Percentiles rank a stretch among this genome's conserved stretches.
phyloP scores from a whole-genome alignment of 2,113 vertebrate species.

The Campylomormyrus tamandua region DNA sequence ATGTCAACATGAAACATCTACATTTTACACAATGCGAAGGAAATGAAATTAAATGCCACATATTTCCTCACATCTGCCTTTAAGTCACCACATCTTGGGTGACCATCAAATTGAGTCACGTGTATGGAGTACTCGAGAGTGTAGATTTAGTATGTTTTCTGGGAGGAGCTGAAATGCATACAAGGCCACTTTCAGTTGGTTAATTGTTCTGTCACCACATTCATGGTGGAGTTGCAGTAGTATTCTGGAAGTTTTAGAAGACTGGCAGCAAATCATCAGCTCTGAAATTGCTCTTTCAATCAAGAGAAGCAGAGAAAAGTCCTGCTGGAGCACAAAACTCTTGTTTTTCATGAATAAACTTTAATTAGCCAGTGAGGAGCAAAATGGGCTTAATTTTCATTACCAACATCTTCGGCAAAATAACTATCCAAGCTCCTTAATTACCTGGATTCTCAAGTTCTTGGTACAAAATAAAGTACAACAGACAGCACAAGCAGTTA shows the following conservation, averaged over 20 bases:
- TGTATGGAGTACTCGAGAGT: neutral
- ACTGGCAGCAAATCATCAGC: neutral
- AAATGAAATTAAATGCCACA: neutral
- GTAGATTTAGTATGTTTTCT: neutral
- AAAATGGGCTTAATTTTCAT: neutral
- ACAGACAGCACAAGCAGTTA: conserved; percentile 8
- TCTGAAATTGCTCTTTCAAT: neutral
- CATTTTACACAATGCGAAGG: neutral
- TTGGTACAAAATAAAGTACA: neutral
- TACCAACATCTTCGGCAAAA: neutral
- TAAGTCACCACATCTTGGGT: neutral
- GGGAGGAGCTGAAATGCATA: neutral
- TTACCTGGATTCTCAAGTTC: neutral
- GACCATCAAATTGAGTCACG: neutral
- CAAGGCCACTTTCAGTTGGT: neutral
- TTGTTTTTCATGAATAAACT: neutral
- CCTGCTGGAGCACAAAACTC: neutral
- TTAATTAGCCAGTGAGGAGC: neutral
- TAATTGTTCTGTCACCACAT: neutral
- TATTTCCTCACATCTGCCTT: neutral
- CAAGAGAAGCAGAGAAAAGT: neutral
- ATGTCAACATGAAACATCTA: conserved; percentile 14
- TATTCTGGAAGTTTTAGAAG: neutral
- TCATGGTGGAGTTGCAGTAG: neutral
- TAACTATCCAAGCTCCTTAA: neutral